These are phyloP conservation scores for Drosophila affinis DNA, from an alignment of 2,888 invertebrate genomes.

Conservation along the genomic window DNA sequence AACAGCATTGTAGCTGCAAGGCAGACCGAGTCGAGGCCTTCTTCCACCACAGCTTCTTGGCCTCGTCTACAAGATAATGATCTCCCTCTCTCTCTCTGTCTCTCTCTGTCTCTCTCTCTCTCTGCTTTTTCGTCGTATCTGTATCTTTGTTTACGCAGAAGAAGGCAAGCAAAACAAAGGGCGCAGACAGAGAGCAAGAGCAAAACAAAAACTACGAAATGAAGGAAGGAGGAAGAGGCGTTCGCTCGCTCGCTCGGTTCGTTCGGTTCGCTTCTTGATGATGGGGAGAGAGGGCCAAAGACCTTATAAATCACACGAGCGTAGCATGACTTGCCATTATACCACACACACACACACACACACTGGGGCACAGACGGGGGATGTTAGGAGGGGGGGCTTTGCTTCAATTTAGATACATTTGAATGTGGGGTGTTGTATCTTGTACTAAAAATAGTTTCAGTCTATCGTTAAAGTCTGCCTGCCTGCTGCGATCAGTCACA, in stretches of 20 bases:
- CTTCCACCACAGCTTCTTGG: conserved; percentile 4
- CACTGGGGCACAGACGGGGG: not conserved
- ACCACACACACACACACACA: conserved; percentile 8
- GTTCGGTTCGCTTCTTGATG: conserved; percentile 4
- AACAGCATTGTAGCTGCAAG: conserved; percentile 1
- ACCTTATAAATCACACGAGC: conserved; percentile 80
- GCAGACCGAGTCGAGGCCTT: conserved; percentile 11
- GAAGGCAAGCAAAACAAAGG: conserved; percentile 73
- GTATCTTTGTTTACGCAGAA: conserved; percentile 62
- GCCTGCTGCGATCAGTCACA: conserved; percentile 28
- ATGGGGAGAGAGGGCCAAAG: conserved; percentile 63
- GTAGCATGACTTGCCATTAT: conserved; percentile 75
- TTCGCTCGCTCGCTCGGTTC: not conserved
- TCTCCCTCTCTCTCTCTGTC: conserved; percentile 5
- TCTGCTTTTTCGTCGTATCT: conserved; percentile 28
- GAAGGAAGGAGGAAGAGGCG: conserved; percentile 10
- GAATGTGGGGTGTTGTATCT: conserved; percentile 46
- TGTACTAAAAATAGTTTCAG: conserved; percentile 65
- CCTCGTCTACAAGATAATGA: conserved; percentile 40
- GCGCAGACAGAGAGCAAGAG: conserved; percentile 24
- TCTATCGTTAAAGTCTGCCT: conserved; percentile 37
- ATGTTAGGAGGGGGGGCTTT: not conserved
- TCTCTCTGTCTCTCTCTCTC: conserved; percentile 53
- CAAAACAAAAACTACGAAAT: conserved; percentile 26
- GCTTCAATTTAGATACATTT: conserved; percentile 24